phyloP scores from a whole-genome alignment of 2,797 vertebrate genomes.

The Mus minutoides region DNA sequence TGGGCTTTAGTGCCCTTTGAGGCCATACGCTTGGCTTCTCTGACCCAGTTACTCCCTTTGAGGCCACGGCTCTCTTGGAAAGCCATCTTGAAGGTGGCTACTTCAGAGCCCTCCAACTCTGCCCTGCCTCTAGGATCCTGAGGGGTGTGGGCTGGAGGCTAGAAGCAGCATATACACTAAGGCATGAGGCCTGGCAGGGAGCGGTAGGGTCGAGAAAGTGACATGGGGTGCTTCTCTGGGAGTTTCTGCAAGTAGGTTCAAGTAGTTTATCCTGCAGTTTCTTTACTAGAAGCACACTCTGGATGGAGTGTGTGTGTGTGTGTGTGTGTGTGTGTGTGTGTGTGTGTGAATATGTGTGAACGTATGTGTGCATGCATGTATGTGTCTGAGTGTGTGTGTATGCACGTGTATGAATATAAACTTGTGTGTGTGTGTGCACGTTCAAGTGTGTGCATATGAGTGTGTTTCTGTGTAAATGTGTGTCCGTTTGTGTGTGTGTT shows the following conservation, averaged over 20 bases:
- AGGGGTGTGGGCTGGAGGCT: not conserved
- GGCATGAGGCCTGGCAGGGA: not conserved
- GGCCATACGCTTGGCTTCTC: not conserved
- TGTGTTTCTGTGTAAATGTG: not conserved
- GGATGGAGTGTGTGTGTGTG: not conserved
- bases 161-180: not conserved
- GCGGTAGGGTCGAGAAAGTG: not conserved
- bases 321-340: not conserved
- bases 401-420: too few relatives aligned
- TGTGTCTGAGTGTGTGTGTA: not conserved
- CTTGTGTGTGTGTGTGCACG: not conserved
- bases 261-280: not conserved
- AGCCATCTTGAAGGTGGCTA: not conserved
- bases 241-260: not conserved
- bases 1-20: not conserved
- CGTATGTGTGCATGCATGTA: not conserved
- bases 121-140: not conserved
- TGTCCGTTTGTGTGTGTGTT: not conserved
- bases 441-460: not conserved
- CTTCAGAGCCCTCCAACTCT: not conserved
- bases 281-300: not conserved
- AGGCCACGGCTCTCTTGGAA: conserved; percentile 5
- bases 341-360: not conserved
- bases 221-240: not conserved
- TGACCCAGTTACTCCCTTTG: not conserved